Base-by-base conservation (phyloP, 2,113 vertebrate genomes). In the Empidonax alnorum region DNA sequence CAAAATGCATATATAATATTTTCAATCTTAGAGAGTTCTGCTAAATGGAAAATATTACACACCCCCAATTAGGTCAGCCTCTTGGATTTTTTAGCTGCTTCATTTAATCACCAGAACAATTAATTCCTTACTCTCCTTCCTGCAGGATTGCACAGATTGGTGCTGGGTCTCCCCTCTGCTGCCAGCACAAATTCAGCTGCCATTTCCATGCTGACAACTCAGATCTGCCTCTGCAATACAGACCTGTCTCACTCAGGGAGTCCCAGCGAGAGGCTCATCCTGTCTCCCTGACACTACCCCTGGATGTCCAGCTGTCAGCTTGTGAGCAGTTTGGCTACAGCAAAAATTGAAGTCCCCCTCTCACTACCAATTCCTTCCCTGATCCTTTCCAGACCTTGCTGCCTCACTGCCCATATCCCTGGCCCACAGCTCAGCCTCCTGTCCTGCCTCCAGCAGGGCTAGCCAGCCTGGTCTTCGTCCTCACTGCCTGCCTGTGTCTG, bases 201-300 rank as follows among this genome's bases (percentile, higher is more conserved):
- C 55, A 63, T 84, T 89, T 92, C 80, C 66, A 65, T 27, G 86
- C 76, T 87, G 95, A 90, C 95, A 95, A 28, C 69, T 90, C 83
- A 50, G 30, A 94, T 90, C 73, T 81, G 44, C 80, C 47, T 91
- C 89, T 93, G 56, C 73, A 39, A n/a, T 30, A 46, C 62, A 33
- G 3, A 61, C 76, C 69, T 92, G 80, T 90, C 83, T 88, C 52
- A 1, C 80, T 88, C 50, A 1, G 1, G 9, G 55, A 68, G 73
- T 56, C 94, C 84, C 84, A 87, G 46, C 0, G 10, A 87, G 67
- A 58, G 62, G 35, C 82, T 91, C 53, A 73, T 80, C 52, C 83
- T 63, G 55, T 80, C 72, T 84, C 92, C 35, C 63, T 89, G 83
- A 24, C 3, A 8, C 0, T 47, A 52, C 5, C n/a, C n/a, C 73